phyloP scores from a whole-genome alignment of 2,797 vertebrate species.

The Eulemur rubriventer region DNA sequence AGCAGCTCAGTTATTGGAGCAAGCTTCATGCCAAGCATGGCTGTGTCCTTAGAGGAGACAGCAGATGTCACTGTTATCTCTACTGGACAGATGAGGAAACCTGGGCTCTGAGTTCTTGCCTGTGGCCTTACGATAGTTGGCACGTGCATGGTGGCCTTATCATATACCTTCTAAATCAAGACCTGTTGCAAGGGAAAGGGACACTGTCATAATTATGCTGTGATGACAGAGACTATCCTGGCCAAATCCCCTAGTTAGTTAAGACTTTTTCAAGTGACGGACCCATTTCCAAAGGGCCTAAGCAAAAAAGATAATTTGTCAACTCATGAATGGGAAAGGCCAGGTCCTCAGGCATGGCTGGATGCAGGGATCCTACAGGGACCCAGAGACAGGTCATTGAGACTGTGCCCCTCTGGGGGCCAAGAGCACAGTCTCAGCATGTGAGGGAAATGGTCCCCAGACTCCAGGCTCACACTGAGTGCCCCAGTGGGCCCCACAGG shows the following conservation, averaged over 20 bases:
- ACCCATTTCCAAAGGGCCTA: background rate
- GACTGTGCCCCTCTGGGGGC: no score
- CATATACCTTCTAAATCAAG: background rate
- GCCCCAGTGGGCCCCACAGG: background rate
- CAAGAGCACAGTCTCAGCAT: background rate
- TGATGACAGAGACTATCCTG: background rate
- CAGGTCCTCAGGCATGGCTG: background rate
- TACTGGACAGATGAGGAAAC: background rate
- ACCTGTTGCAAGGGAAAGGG: background rate
- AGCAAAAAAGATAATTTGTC: background rate
- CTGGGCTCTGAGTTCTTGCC: no score
- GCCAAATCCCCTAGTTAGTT: background rate
- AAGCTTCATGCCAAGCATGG: background rate
- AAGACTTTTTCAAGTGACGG: background rate
- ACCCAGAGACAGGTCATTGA: background rate
- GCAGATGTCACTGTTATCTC: background rate
- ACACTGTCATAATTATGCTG: background rate
- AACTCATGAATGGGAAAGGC: background rate
- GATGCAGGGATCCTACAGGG: background rate
- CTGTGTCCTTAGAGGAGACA: background rate
- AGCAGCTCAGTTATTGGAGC: background rate
- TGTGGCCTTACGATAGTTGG: background rate
- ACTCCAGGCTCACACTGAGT: background rate
- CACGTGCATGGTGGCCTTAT: accelerated
- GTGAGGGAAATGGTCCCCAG: background rate